Evolutionary conservation across 2,888 invertebrate genomes (phyloP), one percentile per base, ranked within the genome.

Genomic region (Galerucella calmariensis): DNA sequence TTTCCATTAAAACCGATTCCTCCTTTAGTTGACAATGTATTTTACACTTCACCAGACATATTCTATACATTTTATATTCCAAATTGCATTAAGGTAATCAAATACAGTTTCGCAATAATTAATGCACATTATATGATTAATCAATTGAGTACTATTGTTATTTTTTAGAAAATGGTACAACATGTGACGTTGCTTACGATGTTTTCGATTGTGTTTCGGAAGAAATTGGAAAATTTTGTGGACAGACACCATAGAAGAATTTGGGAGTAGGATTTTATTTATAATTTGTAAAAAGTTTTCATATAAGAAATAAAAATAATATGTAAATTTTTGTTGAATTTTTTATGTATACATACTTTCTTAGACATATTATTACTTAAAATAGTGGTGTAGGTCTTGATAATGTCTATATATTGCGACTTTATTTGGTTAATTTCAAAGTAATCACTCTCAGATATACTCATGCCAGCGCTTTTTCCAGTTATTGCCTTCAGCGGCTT

Each of bases 201-300:
- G 92, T 93, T 71, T 94, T 94, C 85, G 94, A 94, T 84, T 94
- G 94, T 84, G 92, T 94, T 79, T 94, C 94, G 6, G 94, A 94
- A 85, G 91, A 92, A 83, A 93, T 94, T 81, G 94, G 92, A 59
- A 92, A 92, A 79, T 93, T 93, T 85, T 93, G 93, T 83, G 91
- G 93, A 24, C 91, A 87, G 79, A 85, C 84, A 61, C 87, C 86
- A 14, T 87, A 73, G 70, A 74, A 71, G 14, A 51, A 61, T 35
- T 6, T 14, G 5, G 20, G 14, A 46, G 4, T 46, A 44, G 14
- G 24, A 56, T 24, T 53, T 51, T 14, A 24, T 59, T 61, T 20
- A 61, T 61, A 20, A 14, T 58, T 11, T 20, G 20, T 56, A 56
- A 16, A 56, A 16, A 56, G 4, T 20, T 20, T 56, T 56, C 0